Evolutionary conservation across 2,113 vertebrate genomes (phyloP).

Genomic region (Hemiprocne comata): DNA sequence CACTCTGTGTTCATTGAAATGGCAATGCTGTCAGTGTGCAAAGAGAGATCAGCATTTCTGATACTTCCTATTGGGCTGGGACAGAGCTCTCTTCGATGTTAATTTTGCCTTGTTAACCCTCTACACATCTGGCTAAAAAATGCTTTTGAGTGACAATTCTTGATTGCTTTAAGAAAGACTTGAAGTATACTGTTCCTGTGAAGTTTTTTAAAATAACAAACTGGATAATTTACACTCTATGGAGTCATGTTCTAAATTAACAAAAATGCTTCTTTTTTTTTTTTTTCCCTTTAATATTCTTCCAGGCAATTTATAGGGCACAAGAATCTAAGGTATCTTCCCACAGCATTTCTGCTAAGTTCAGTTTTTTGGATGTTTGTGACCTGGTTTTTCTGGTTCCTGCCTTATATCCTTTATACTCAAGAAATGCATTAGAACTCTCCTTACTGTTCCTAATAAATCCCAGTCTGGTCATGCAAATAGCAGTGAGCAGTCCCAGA

Average conservation of each 20-base stretch:
- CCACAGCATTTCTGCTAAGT: slow-evolving; percentile 83
- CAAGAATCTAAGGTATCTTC: slow-evolving; percentile 79
- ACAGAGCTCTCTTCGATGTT: background rate
- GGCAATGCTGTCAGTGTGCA: background rate
- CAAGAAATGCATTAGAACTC: background rate
- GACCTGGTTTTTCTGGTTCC: slow-evolving; percentile 91
- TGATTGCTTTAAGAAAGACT: background rate
- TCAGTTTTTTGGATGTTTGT: slow-evolving; percentile 91
- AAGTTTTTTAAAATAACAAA: background rate
- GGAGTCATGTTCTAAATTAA: background rate
- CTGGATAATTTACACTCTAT: background rate
- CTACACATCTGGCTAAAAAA: background rate
- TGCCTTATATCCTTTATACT: slow-evolving; percentile 92
- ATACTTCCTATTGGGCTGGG: background rate
- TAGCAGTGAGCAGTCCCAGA: background rate
- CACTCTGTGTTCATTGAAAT: background rate
- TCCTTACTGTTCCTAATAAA: background rate
- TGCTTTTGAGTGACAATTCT: background rate
- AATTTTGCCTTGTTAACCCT: background rate
- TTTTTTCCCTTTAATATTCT: background rate
- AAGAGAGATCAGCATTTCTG: background rate
- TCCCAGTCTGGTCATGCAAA: background rate
- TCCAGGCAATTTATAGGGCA: slow-evolving; percentile 80
- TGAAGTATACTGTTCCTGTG: background rate
- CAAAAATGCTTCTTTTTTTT: background rate